Evolutionary conservation across 1,140 invertebrate species (phyloP).

Genomic region (Heliconius congener): DNA sequence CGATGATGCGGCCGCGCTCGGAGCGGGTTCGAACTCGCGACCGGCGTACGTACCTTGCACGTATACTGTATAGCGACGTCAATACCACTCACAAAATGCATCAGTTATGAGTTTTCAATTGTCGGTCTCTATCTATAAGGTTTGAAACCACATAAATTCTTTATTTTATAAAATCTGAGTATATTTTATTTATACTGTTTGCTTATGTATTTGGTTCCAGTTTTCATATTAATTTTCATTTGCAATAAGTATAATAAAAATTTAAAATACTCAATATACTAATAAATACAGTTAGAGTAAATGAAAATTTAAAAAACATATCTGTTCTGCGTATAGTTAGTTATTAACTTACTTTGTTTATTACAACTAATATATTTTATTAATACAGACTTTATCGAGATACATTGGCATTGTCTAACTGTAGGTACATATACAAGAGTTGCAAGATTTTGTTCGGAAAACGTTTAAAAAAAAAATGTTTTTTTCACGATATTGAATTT

Average conservation of each 20-base stretch:
- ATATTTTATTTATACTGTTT: not conserved
- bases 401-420: too few species aligned
- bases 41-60: not conserved
- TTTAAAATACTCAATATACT: too few species aligned
- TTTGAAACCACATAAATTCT: not conserved
- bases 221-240: not conserved
- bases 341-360: too few species aligned
- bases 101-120: constrained; percentile 12
- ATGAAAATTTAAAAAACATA: too few species aligned
- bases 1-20: constrained; percentile 48
- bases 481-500: too few species aligned
- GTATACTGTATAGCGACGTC: not conserved
- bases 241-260: not conserved
- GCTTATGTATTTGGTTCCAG: not conserved
- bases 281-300: too few species aligned
- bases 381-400: too few species aligned
- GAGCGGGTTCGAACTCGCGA: constrained; percentile 50
- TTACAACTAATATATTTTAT: too few species aligned
- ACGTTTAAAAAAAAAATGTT: too few species aligned
- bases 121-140: not conserved
- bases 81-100: not conserved
- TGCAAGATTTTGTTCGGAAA: too few species aligned
- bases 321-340: too few species aligned
- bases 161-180: not conserved
- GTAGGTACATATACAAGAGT: too few species aligned